Evolutionary conservation across 2,113 vertebrate species (phyloP).

Genomic region (Clupea harengus): DNA sequence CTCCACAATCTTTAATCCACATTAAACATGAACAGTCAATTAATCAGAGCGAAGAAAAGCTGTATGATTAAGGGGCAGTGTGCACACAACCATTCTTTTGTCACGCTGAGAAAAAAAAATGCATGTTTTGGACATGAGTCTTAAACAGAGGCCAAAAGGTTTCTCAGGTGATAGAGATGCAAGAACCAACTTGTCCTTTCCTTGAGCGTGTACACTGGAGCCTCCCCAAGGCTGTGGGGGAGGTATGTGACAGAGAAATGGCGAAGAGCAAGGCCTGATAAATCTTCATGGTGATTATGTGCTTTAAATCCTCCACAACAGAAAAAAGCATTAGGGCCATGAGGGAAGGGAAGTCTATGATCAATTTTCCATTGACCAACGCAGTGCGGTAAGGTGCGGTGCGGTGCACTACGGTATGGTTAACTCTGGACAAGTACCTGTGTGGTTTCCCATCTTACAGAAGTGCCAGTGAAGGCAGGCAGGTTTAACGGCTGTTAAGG

Average conservation of each 20-base stretch:
- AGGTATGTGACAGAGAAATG: constrained; percentile 27
- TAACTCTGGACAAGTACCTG: background rate
- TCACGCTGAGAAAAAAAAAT: constrained; percentile 43
- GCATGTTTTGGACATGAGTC: constrained; percentile 48
- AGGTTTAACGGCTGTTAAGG: background rate
- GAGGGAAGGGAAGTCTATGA: background rate
- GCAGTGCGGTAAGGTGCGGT: background rate
- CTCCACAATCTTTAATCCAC: background rate
- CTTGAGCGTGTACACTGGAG: constrained; percentile 52
- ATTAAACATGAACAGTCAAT: background rate
- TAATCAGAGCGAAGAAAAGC: background rate
- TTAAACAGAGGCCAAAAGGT: constrained; percentile 47
- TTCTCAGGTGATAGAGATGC: constrained; percentile 49
- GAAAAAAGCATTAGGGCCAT: constrained; percentile 45
- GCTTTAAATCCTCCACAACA: constrained; percentile 58
- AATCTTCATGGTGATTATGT: constrained; percentile 57
- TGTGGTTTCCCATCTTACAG: background rate
- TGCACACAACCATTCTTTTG: constrained; percentile 61
- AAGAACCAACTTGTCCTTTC: constrained; percentile 61
- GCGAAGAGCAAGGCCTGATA: no score
- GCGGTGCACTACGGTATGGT: background rate
- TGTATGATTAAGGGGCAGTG: constrained; percentile 47
- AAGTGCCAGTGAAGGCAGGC: background rate
- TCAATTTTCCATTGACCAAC: background rate
- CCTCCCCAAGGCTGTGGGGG: constrained; percentile 35